A percentile compares a stretch with the other conserved stretches of the same genome.
Conservation (phyloP, 2,888 invertebrate genomes). For the Adelphocoris suturalis region DNA sequence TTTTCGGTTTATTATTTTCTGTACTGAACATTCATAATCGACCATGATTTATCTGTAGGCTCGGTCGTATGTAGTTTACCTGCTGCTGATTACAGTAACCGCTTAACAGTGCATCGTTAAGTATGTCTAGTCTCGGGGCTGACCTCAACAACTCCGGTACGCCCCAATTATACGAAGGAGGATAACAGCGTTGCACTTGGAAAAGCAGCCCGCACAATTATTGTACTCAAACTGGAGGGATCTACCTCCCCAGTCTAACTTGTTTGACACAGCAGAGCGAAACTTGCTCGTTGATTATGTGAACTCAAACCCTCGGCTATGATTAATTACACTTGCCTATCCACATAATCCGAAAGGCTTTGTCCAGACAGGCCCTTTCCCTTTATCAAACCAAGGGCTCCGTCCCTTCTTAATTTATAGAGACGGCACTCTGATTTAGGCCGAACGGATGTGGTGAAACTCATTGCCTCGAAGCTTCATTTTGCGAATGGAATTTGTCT, state of each 20-base stretch:
- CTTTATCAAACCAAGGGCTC: slow-evolving; percentile 23
- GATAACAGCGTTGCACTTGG: slow-evolving; percentile 36
- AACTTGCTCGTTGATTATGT: slow-evolving; percentile 54
- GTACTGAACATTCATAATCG: no score
- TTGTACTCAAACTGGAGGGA: slow-evolving; percentile 6
- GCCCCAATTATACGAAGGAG: slow-evolving; percentile 33
- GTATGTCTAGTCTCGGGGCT: no score
- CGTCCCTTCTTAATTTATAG: slow-evolving; percentile 48
- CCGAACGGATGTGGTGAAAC: slow-evolving; percentile 21
- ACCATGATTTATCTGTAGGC: no score
- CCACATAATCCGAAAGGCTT: slow-evolving; percentile 56
- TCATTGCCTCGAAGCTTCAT: neutral
- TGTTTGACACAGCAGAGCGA: slow-evolving; percentile 51
- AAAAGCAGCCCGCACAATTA: neutral
- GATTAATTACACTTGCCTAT: slow-evolving; percentile 63
- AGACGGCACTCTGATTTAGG: slow-evolving; percentile 7
- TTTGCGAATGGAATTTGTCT: neutral
- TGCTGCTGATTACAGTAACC: no score
- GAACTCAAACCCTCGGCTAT: slow-evolving; percentile 50
- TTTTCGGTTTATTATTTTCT: no score
- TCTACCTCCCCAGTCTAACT: slow-evolving; percentile 46
- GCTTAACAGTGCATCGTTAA: no score
- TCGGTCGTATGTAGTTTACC: no score
- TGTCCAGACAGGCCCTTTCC: neutral
- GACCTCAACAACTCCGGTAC: neutral